A percentile compares a stretch with the other conserved stretches of the same genome.
phyloP scores from a whole-genome alignment of 2,888 invertebrate species.

The Dicyrtoma fusca region DNA sequence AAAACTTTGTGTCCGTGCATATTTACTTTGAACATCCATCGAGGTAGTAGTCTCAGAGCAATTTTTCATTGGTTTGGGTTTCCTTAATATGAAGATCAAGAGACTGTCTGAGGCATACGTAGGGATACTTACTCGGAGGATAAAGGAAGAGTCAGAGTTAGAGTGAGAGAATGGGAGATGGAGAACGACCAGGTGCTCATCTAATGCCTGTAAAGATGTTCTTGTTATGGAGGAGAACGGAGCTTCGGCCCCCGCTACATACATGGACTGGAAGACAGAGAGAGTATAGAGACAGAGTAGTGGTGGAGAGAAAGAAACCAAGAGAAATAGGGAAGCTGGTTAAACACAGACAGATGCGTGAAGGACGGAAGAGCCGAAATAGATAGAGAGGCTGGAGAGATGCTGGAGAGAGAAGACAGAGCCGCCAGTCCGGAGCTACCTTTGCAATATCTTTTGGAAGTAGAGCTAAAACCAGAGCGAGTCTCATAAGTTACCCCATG shows the following conservation, averaged over 20 bases:
- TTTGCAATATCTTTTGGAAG: background rate
- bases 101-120: too few relatives aligned
- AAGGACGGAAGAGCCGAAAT: background rate
- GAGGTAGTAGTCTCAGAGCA: background rate
- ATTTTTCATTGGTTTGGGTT: too few relatives aligned
- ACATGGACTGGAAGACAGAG: background rate
- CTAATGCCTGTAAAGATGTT: slow-evolving; percentile 13
- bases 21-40: slow-evolving; percentile 10
- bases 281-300: background rate
- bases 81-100: too few relatives aligned
- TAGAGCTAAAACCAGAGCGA: background rate
- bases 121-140: background rate
- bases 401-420: too few relatives aligned
- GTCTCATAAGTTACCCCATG: slow-evolving; percentile 13
- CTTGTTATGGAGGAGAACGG: background rate
- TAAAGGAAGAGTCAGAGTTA: slow-evolving; percentile 1
- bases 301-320: slow-evolving; percentile 1
- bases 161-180: slow-evolving; percentile 8
- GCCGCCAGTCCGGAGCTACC: background rate
- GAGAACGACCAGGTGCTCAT: slow-evolving; percentile 23
- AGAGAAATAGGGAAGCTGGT: slow-evolving; percentile 8
- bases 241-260: background rate
- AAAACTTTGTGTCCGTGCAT: slow-evolving; percentile 5
- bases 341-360: background rate
- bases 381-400: slow-evolving; percentile 4